Conservation (phyloP, 2,797 vertebrate genomes). For the Labroides dimidiatus region DNA sequence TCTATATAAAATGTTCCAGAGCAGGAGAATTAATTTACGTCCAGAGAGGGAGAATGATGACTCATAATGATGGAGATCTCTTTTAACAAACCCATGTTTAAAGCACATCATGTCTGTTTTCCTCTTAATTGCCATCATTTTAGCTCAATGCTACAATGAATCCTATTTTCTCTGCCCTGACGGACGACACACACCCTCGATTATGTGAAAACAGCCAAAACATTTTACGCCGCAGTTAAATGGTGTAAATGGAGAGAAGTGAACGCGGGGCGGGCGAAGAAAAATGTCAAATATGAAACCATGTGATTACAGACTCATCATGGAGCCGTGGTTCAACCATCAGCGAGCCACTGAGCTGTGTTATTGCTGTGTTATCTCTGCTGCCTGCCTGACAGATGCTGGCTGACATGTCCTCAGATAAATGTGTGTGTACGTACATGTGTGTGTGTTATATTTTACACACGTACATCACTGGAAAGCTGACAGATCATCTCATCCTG, state of each 20-base stretch:
- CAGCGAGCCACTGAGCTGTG: slow-evolving; percentile 53
- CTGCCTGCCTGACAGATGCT: slow-evolving; percentile 29
- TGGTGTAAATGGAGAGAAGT: not conserved
- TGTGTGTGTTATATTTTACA: not conserved
- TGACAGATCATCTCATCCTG: slow-evolving; percentile 8
- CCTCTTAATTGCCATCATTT: not conserved
- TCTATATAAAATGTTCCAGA: not conserved
- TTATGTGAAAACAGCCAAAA: slow-evolving; percentile 2
- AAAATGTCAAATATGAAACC: slow-evolving; percentile 50
- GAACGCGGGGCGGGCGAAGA: not conserved
- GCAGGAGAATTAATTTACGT: not conserved
- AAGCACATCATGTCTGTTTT: not conserved
- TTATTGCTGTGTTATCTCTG: slow-evolving; percentile 61
- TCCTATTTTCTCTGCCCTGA: not conserved
- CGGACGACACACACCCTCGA: not conserved
- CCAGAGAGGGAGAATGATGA: not conserved
- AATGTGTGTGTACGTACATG: not conserved
- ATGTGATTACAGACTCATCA: slow-evolving; percentile 43
- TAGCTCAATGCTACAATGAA: not conserved
- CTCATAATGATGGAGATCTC: not conserved
- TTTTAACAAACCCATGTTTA: not conserved
- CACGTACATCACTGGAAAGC: not conserved
- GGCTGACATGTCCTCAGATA: slow-evolving; percentile 29
- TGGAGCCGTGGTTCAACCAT: slow-evolving; percentile 8
- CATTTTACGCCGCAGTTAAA: slow-evolving; percentile 3